Evolutionary conservation across 2,797 vertebrate genomes (phyloP).

Genomic region (Platyrinchus mystaceus): DNA sequence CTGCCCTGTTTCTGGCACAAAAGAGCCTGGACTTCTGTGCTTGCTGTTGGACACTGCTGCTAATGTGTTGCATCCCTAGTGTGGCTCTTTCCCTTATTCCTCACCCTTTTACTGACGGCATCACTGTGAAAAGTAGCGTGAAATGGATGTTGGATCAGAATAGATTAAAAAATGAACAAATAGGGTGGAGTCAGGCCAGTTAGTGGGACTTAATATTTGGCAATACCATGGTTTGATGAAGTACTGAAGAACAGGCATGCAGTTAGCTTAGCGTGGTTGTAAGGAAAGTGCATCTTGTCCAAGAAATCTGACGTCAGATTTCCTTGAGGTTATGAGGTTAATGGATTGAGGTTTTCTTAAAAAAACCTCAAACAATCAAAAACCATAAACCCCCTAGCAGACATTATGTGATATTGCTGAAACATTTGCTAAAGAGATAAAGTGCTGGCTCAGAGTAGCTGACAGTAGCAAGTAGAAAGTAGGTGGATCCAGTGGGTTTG

Average conservation of each 20-base stretch:
- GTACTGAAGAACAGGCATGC: neutral
- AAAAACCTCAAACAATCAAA: neutral
- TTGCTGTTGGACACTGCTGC: neutral
- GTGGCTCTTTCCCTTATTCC: neutral
- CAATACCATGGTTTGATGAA: neutral
- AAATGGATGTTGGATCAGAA: neutral
- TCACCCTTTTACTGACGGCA: neutral
- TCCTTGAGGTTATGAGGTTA: constrained; percentile 34
- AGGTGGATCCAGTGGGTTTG: neutral
- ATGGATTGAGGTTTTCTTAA: constrained; percentile 33
- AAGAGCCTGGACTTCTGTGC: neutral
- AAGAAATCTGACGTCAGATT: neutral
- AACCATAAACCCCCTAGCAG: neutral
- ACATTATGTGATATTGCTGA: neutral
- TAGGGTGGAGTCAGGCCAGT: neutral
- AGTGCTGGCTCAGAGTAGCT: neutral
- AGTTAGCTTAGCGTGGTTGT: neutral
- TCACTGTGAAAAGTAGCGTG: neutral
- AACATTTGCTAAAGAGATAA: neutral
- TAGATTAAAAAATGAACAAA: neutral
- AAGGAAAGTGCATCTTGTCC: neutral
- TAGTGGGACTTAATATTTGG: neutral
- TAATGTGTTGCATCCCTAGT: neutral
- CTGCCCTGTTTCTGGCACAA: neutral
- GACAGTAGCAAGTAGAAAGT: neutral